Evolutionary conservation across 2,888 invertebrate species (phyloP).

Genomic region (Agrochola lota): DNA sequence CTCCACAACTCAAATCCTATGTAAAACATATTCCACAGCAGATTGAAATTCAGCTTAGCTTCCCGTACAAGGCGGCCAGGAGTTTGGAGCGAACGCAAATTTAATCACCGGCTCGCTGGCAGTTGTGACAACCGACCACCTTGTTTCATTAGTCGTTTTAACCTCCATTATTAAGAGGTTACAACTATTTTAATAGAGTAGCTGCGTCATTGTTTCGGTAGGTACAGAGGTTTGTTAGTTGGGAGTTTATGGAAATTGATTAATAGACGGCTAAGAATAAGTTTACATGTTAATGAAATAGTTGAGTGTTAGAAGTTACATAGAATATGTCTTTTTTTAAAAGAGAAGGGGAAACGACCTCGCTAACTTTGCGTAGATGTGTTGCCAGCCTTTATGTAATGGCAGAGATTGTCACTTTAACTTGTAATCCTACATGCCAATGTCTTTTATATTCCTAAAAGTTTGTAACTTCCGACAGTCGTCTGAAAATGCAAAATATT

Average conservation of each 20-base stretch:
- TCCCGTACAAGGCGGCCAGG: constrained; percentile 55
- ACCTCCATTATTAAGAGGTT: constrained; percentile 59
- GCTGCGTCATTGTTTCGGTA: constrained; percentile 20
- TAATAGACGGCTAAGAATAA: background rate
- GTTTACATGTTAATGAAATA: background rate
- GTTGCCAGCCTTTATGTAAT: background rate
- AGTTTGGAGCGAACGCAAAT: constrained; percentile 71
- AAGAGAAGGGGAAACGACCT: too few species aligned
- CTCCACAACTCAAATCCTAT: constrained; percentile 41
- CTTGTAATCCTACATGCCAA: background rate
- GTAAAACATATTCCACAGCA: constrained; percentile 62
- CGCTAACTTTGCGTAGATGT: background rate
- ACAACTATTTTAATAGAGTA: constrained; percentile 43
- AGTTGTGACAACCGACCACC: constrained; percentile 55
- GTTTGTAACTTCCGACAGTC: background rate
- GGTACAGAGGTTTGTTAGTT: too few species aligned
- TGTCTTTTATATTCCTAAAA: background rate
- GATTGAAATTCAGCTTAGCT: constrained; percentile 71
- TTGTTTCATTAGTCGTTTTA: constrained; percentile 63
- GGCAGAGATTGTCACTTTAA: background rate
- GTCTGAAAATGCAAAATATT: background rate
- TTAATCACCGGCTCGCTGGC: constrained; percentile 69
- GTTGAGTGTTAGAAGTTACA: too few species aligned
- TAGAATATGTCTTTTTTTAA: background rate
- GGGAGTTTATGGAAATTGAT: background rate